These are phyloP conservation scores for Cephalopholis sonnerati DNA, from an alignment of 2,113 vertebrate species.

Conservation along the genomic window DNA sequence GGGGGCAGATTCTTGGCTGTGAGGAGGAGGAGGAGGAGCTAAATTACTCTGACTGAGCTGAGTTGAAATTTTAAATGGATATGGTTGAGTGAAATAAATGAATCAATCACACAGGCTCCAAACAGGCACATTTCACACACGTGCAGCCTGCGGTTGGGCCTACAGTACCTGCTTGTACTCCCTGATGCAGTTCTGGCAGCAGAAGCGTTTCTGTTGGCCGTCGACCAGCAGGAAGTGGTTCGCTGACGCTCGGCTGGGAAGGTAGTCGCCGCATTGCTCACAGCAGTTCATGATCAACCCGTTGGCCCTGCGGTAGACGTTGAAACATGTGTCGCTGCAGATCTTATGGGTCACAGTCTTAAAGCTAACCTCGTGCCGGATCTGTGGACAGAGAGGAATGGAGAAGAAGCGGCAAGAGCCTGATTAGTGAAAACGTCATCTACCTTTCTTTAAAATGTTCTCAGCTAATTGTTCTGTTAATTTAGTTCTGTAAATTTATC, in stretches of 20 bases:
- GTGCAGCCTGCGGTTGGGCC: background rate
- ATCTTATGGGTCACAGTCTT: constrained; percentile 99
- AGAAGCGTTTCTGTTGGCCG: constrained; percentile 98
- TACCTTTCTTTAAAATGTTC: background rate
- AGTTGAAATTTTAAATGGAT: background rate
- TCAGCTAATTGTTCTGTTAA: too few relatives aligned
- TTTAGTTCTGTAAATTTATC: too few relatives aligned
- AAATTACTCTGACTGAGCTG: background rate
- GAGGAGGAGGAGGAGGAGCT: background rate
- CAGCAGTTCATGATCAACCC: constrained; percentile 99
- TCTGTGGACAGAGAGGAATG: constrained; percentile 81
- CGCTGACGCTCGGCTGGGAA: constrained; percentile 94
- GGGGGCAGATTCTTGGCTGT: background rate
- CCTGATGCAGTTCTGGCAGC: constrained; percentile 95
- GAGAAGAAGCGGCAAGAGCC: background rate
- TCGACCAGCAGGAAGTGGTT: constrained; percentile 95
- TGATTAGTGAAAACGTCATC: background rate
- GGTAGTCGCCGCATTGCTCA: constrained; percentile 97
- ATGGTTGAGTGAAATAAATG: background rate
- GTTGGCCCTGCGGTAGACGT: constrained; percentile 97
- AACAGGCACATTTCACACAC: background rate
- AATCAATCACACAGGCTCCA: background rate
- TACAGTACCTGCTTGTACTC: constrained; percentile 96
- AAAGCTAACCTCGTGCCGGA: constrained; percentile 99
- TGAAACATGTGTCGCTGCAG: constrained; percentile 98